Percentiles rank a stretch among this genome's conserved stretches.
phyloP scores from a whole-genome alignment of 2,113 vertebrate genomes.

The Mugil cephalus region DNA sequence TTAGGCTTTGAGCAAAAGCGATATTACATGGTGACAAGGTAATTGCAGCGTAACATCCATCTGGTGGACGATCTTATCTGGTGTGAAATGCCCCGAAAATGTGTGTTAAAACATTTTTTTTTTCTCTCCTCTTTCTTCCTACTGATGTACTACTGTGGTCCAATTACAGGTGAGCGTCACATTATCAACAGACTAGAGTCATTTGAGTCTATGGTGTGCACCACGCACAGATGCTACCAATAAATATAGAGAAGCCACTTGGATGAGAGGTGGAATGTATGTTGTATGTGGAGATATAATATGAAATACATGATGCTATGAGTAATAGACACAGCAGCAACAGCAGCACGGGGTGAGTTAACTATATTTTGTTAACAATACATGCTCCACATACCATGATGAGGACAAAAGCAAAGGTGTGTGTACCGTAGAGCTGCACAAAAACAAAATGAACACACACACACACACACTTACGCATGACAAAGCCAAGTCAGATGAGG shows the following conservation, averaged over 20 bases:
- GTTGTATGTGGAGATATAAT: too few species aligned
- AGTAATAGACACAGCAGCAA: conserved; percentile 13
- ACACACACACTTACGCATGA: conserved; percentile 7
- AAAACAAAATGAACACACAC: not conserved
- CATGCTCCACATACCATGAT: not conserved
- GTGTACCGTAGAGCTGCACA: not conserved
- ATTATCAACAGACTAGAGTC: too few species aligned
- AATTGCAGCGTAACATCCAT: not conserved
- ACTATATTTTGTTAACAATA: conserved; percentile 26
- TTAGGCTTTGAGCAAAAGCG: not conserved
- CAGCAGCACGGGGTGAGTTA: conserved; percentile 8
- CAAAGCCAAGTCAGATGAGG: conserved; percentile 26
- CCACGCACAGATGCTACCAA: too few species aligned
- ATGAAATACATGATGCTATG: too few species aligned
- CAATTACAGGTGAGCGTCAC: too few species aligned
- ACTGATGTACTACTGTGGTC: too few species aligned
- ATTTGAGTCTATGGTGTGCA: too few species aligned
- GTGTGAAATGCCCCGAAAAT: too few species aligned
- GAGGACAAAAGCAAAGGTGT: conserved; percentile 28
- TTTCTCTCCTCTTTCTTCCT: not conserved
- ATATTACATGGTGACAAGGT: not conserved
- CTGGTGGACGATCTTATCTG: too few species aligned
- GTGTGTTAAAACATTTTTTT: not conserved
- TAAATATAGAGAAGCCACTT: too few species aligned
- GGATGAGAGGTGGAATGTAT: too few species aligned